Evolutionary conservation across 2,888 invertebrate genomes (phyloP), one percentile per base, ranked within the genome.

Genomic region (Syrphus vitripennis): DNA sequence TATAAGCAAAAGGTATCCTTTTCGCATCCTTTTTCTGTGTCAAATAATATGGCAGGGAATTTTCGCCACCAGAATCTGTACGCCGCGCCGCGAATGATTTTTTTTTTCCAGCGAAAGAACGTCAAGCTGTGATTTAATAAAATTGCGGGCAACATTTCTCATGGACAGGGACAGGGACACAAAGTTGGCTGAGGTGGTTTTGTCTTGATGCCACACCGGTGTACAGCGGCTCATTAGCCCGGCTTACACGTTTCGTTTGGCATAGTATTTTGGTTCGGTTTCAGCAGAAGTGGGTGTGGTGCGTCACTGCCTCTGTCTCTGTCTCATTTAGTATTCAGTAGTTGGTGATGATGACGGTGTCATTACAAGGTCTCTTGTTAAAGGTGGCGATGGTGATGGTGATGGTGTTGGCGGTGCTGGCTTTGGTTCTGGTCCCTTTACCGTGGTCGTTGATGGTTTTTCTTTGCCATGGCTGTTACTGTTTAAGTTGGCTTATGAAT

Each of bases 401-500:
- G 34, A 24, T 34, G 37, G 55, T 63, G 34, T 40, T 50, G 34
- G 34, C 40, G 19, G 31, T 48, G 7, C 10, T 31, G 57, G 31
- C 34, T 34, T 14, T 31, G 57, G 12, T 50, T 12, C 21, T 21
- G 57, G 57, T 53, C 57, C 53, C 21, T 59, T 59, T 37, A n/a
- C 21, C 59, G 59, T 34, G 59, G 59, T 59, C 59, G 59, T 21
- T 50, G 55, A 63, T n/a, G n/a, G n/a, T n/a, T n/a, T 67, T 31
- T 19, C 29, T 65, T 65, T 65, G 19, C 19, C 48, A 14, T 19
- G 34, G 24, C 14, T 65, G 45, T 24, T 34, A 26, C 40, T 65
- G 34, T 70, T 81, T 63, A 69, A 69, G 77, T 81, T 63, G 86
- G 86, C 74, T 86, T 86, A 86, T 86, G 86, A 86, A 86, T 86